These are phyloP conservation scores for Chaetodon auriga DNA, from an alignment of 2,113 vertebrate species.

Conservation along the genomic window DNA sequence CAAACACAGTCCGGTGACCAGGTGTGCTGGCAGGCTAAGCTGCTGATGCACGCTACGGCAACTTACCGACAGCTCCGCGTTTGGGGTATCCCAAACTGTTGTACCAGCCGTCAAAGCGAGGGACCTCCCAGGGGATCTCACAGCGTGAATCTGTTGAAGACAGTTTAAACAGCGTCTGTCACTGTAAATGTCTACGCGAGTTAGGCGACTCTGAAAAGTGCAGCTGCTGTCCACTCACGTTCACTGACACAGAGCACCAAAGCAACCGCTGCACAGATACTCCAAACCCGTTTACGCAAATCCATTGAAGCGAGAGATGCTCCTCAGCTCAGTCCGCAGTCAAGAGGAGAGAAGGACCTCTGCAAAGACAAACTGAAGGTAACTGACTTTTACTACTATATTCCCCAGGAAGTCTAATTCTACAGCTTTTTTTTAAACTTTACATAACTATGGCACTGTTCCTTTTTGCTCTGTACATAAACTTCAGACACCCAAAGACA, in stretches of 20 bases:
- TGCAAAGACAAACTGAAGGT: slow-evolving; percentile 43
- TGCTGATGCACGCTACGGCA: not conserved
- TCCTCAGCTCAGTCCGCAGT: slow-evolving; percentile 57
- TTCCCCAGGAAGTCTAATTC: not conserved
- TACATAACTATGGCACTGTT: not conserved
- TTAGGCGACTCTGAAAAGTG: not conserved
- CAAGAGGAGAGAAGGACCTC: slow-evolving; percentile 53
- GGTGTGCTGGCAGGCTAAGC: not conserved
- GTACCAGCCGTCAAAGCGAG: slow-evolving; percentile 97
- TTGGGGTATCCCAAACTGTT: slow-evolving; percentile 91
- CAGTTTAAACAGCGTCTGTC: not conserved
- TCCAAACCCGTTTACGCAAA: slow-evolving; percentile 75
- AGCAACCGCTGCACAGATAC: slow-evolving; percentile 50
- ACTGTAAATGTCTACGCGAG: not conserved
- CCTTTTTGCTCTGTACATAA: not conserved
- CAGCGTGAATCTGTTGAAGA: slow-evolving; percentile 80
- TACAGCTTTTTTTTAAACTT: not conserved
- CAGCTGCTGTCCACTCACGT: slow-evolving; percentile 69
- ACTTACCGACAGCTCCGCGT: slow-evolving; percentile 87
- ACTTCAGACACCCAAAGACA: not conserved
- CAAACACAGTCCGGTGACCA: not conserved
- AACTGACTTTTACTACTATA: not conserved
- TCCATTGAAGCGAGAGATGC: slow-evolving; percentile 81
- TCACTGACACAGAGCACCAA: slow-evolving; percentile 56
- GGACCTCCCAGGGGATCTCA: slow-evolving; percentile 88